Evolutionary conservation across 1,140 invertebrate genomes (phyloP).

Genomic region (Brachionus asplanchnoidis): DNA sequence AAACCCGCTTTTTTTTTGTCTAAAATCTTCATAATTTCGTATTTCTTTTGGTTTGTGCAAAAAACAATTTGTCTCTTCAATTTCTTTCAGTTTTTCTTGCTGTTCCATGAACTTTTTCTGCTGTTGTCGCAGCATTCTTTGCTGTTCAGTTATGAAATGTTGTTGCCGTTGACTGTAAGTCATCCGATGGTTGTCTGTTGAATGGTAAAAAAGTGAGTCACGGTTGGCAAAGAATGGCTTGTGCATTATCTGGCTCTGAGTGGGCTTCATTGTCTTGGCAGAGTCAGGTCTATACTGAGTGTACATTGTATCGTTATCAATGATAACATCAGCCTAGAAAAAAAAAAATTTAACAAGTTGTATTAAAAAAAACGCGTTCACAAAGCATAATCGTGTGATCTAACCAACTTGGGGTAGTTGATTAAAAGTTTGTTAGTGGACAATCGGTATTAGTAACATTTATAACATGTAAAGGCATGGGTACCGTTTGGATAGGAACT

Average conservation of each 20-base stretch:
- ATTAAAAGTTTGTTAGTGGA: neutral
- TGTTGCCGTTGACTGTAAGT: constrained; percentile 18
- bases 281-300: constrained; percentile 10
- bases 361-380: neutral
- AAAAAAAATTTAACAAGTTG: neutral
- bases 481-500: neutral
- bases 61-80: neutral
- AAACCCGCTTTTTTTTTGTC: neutral
- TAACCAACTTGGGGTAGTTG: neutral
- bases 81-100: constrained; percentile 30
- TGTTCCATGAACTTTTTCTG: constrained; percentile 36
- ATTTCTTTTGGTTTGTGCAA: neutral
- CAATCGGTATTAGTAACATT: constrained; percentile 13
- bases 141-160: neutral
- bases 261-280: neutral
- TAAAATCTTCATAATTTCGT: neutral
- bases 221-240: constrained; percentile 28
- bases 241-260: neutral
- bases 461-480: neutral
- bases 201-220: constrained; percentile 38
- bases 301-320: constrained; percentile 31
- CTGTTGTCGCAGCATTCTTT: constrained; percentile 14
- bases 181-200: constrained; percentile 35
- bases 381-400: constrained; percentile 9
- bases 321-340: constrained; percentile 1